Evolutionary conservation across 1,140 invertebrate genomes (phyloP).

Genomic region (Drosophila nasuta): DNA sequence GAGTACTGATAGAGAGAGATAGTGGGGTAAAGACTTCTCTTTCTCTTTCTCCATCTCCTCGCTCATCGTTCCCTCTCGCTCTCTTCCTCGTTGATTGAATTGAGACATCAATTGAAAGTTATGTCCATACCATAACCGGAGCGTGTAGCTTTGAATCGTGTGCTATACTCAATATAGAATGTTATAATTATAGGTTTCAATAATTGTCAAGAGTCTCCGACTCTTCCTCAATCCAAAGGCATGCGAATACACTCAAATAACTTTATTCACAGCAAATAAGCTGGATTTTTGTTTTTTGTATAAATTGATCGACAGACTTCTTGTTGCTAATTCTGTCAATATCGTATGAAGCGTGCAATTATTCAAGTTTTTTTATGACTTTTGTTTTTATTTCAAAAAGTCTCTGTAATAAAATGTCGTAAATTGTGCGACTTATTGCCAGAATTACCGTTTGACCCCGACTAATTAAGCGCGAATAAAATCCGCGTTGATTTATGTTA

Average conservation of each 20-base stretch:
- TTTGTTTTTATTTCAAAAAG: conserved; percentile 7
- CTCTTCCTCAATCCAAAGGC: conserved; percentile 56
- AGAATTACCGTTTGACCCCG: conserved; percentile 32
- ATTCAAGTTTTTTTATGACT: conserved; percentile 53
- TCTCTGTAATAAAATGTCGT: conserved; percentile 17
- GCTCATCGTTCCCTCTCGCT: conserved; percentile 10
- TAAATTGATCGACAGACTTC: conserved; percentile 52
- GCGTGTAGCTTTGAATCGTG: conserved; percentile 32
- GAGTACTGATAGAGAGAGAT: not conserved
- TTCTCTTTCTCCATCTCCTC: not conserved
- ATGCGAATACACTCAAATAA: conserved; percentile 15
- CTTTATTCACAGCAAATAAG: conserved; percentile 7
- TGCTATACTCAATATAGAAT: conserved; percentile 44
- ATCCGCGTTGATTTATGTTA: conserved; percentile 37
- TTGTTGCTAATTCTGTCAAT: conserved; percentile 16
- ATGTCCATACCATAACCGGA: conserved; percentile 42
- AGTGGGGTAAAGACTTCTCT: not conserved
- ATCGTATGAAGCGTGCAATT: conserved; percentile 53
- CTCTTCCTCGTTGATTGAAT: conserved; percentile 40
- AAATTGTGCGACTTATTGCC: conserved; percentile 39
- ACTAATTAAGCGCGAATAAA: conserved; percentile 23
- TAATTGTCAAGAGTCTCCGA: conserved; percentile 54
- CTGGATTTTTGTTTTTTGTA: conserved; percentile 26
- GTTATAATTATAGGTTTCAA: conserved; percentile 73
- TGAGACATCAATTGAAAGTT: conserved; percentile 75